Evolutionary conservation across 2,888 invertebrate species (phyloP).

Genomic region (Pristionchus mayeri): DNA sequence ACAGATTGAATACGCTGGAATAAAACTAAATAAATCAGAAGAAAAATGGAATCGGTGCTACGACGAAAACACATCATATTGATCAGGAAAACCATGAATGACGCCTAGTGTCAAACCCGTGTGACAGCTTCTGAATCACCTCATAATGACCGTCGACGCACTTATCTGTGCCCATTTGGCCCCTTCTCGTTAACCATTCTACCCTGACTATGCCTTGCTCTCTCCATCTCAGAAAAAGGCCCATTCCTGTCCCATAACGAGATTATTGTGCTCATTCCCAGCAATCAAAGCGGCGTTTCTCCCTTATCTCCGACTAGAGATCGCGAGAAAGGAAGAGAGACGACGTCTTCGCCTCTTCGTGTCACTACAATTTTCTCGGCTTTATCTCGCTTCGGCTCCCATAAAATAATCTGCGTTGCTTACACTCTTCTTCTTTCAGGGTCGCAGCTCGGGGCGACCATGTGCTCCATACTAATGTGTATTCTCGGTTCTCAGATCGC

Average conservation of each 20-base stretch:
- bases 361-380: not conserved
- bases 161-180: no score
- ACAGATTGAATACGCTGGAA: no score
- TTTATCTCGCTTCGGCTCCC: not conserved
- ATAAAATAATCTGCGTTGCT: not conserved
- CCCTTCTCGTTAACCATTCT: no score
- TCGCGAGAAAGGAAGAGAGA: not conserved
- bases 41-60: no score
- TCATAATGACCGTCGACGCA: no score
- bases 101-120: no score
- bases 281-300: not conserved
- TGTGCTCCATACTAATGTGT: constrained; percentile 25
- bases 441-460: not conserved
- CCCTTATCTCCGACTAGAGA: not conserved
- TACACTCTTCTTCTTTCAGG: not conserved
- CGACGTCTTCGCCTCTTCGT: not conserved
- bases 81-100: no score
- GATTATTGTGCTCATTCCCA: not conserved
- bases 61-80: no score
- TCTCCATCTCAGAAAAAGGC: not conserved
- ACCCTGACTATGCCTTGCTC: not conserved
- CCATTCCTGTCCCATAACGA: not conserved
- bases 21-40: no score
- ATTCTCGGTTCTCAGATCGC: not conserved
- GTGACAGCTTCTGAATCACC: no score